Evolutionary conservation across 1,140 invertebrate genomes (phyloP), one percentile per base, ranked within the genome.

Genomic region (Drosophila pseudoananassae): DNA sequence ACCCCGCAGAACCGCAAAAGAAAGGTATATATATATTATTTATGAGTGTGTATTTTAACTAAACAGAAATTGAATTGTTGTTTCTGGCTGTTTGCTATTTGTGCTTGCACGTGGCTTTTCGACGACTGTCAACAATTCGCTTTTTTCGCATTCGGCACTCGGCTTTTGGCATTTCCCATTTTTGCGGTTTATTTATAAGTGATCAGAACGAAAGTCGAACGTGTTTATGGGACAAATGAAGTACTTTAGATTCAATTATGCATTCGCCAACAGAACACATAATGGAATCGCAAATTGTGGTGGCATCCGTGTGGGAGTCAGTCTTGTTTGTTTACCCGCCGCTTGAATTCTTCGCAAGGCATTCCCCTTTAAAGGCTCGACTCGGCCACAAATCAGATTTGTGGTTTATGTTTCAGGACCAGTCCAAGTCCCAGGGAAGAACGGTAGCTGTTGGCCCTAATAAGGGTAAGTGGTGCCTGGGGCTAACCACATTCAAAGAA

Each of bases 221-320:
- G 83, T 87, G 83, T 88, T 88, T 83, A 72, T 83, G 83, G 59
- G 46, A 52, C 61, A 83, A 88, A 83, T 88, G 78, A 88, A 79
- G 84, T 88, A 88, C 83, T 88, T 83, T 76, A 69, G 71, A 76
- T 88, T 78, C 83, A 87, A 83, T 88, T 88, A 88, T 81, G 54
- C 73, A 78, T 77, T 78, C 76, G 68, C 77, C 64, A 78, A 68
- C 74, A 61, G 63, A 64, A 77, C 51, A 70, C 73, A 43, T 65
- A 78, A 82, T 76, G 57, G 54, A 78, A 65, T 58, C 46, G 15
- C 57, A 70, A 87, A 81, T 64, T 63, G 59, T 59, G 33, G 9
- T 40, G 38, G 46, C 56, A 52, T 61, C 43, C 38, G 40, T 27
- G 40, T 43, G 36, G 38, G 52, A 17, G 49, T 17, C 40, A 43